phyloP scores from a whole-genome alignment of 2,113 vertebrate genomes.

The Zosterops borbonicus region DNA sequence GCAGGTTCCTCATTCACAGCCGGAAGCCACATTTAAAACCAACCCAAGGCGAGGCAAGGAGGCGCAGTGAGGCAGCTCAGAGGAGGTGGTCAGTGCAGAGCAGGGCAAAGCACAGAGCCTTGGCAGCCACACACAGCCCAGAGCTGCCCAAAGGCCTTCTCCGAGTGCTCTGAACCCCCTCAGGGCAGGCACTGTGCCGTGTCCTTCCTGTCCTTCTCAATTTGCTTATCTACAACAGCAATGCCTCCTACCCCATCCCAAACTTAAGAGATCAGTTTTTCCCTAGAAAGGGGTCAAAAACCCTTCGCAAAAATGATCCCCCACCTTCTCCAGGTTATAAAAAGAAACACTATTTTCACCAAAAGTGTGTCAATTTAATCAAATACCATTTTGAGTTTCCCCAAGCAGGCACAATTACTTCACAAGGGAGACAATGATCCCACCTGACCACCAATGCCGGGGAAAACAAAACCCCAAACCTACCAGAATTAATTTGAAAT shows the following conservation, averaged over 20 bases:
- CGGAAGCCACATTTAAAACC: not conserved
- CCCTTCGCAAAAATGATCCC: not conserved
- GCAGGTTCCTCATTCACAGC: not conserved
- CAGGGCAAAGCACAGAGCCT: not conserved
- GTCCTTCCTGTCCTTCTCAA: not conserved
- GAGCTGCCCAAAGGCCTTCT: not conserved
- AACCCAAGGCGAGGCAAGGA: not conserved
- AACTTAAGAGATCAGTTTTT: not conserved
- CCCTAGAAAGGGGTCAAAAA: not conserved
- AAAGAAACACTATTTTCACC: not conserved
- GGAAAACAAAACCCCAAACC: not conserved
- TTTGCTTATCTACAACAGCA: not conserved
- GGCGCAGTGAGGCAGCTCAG: not conserved
- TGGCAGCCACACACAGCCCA: no score
- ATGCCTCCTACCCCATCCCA: not conserved
- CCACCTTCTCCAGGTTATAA: not conserved
- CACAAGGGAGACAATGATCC: not conserved
- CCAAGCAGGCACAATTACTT: fast-evolving
- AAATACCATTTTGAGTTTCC: not conserved
- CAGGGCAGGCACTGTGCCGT: fast-evolving
- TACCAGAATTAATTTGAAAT: not conserved
- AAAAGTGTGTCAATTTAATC: not conserved
- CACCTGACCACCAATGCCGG: fast-evolving
- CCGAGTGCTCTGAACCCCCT: fast-evolving
- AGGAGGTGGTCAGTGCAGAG: fast-evolving